Percentiles rank a stretch among this genome's conserved stretches.
These are phyloP conservation scores for Vanessa atalanta DNA, from an alignment of 1,140 invertebrate genomes.

Conservation along the genomic window DNA sequence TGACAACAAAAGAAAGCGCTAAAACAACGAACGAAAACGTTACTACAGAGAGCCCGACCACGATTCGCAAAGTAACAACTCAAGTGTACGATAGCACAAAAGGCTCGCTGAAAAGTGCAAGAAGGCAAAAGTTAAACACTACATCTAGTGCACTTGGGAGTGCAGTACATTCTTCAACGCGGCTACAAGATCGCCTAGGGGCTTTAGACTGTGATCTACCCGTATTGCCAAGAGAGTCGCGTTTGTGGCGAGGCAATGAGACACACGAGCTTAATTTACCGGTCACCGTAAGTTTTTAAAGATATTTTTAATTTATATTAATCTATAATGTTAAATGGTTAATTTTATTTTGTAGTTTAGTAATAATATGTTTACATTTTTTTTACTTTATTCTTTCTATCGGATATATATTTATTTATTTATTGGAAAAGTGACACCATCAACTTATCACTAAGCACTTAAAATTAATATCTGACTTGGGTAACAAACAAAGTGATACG, in stretches of 20 bases:
- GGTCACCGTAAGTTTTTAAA: constrained; percentile 80
- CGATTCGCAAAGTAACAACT: constrained; percentile 55
- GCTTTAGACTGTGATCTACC: constrained; percentile 83
- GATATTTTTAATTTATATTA: neutral
- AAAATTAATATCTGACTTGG: no score
- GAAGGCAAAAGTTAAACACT: constrained; percentile 69
- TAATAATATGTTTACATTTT: no score
- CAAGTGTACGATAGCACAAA: constrained; percentile 62
- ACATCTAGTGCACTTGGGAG: constrained; percentile 57
- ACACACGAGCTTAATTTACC: constrained; percentile 84
- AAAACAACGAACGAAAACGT: constrained; percentile 60
- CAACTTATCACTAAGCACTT: no score
- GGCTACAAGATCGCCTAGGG: constrained; percentile 82
- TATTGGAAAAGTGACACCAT: no score
- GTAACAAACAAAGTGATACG: no score
- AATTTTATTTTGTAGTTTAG: no score
- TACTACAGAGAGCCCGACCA: constrained; percentile 54
- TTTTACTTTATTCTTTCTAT: no score
- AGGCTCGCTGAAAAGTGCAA: constrained; percentile 66
- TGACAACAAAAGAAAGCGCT: constrained; percentile 61
- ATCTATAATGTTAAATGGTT: no score
- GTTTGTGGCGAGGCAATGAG: constrained; percentile 84
- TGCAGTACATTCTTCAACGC: constrained; percentile 53
- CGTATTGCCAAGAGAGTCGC: constrained; percentile 82
- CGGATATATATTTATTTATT: no score